These are phyloP conservation scores for Acrobasis suavella DNA, from an alignment of 2,888 invertebrate genomes.

Conservation along the genomic window DNA sequence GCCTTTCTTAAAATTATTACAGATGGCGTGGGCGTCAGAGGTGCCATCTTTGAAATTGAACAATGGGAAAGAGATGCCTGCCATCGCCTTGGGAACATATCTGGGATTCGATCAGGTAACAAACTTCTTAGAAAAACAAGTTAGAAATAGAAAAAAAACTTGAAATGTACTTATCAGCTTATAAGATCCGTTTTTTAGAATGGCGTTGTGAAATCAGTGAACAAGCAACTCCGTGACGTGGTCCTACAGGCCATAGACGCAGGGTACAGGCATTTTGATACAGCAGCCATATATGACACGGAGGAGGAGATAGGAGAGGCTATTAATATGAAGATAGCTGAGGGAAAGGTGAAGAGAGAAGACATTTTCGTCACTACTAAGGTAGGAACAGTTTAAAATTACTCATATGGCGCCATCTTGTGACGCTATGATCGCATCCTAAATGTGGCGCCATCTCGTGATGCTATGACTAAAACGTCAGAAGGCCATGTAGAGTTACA, in stretches of 20 bases:
- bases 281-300: slow-evolving; percentile 76
- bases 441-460: too few relatives aligned
- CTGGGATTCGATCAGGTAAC: slow-evolving; percentile 49
- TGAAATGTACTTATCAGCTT: too few relatives aligned
- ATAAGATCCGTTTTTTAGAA: slow-evolving; percentile 37
- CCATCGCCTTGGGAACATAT: slow-evolving; percentile 59
- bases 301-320: slow-evolving; percentile 75
- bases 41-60: slow-evolving; percentile 36
- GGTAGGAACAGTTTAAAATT: slow-evolving; percentile 44
- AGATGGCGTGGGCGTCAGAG: slow-evolving; percentile 25
- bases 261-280: slow-evolving; percentile 81
- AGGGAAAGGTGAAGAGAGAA: slow-evolving; percentile 67
- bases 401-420: too few relatives aligned
- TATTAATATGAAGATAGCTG: slow-evolving; percentile 61
- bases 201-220: slow-evolving; percentile 41
- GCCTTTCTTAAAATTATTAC: background rate
- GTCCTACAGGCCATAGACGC: slow-evolving; percentile 67
- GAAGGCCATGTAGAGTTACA: too few relatives aligned
- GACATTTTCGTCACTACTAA: slow-evolving; percentile 81
- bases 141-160: too few relatives aligned
- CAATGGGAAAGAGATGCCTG: slow-evolving; percentile 56
- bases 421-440: too few relatives aligned
- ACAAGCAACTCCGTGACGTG: slow-evolving; percentile 53
- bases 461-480: too few relatives aligned
- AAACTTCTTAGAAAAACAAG: background rate